These are phyloP conservation scores for Myocastor coypus DNA, from an alignment of 2,113 vertebrate genomes.

Conservation along the genomic window DNA sequence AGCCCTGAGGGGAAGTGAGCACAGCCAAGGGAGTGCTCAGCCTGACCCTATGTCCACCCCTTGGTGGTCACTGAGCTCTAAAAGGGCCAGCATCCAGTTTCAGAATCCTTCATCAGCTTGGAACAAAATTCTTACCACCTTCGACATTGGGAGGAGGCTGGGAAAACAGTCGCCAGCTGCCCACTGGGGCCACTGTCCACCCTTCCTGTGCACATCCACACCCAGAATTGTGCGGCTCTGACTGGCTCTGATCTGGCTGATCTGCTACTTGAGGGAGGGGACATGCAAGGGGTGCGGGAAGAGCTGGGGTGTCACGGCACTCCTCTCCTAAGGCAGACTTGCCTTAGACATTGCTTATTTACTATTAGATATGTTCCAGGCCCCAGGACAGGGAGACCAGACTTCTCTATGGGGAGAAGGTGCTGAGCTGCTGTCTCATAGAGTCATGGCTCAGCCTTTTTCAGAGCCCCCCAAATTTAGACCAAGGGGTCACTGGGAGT, in stretches of 20 bases:
- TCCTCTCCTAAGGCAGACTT: neutral
- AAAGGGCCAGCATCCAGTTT: neutral
- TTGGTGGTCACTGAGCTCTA: neutral
- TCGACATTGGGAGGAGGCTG: neutral
- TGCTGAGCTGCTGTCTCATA: neutral
- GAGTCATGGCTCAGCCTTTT: neutral
- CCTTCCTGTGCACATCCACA: neutral
- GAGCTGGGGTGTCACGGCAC: neutral
- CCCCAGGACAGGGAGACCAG: neutral
- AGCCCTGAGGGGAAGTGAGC: neutral
- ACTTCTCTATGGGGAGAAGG: neutral
- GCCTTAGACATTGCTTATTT: neutral
- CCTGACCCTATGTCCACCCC: neutral
- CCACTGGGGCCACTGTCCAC: neutral
- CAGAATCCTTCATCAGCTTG: neutral
- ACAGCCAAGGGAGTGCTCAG: neutral
- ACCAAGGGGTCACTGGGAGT: neutral
- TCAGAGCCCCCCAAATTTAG: neutral
- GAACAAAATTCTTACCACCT: neutral
- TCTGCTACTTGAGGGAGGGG: neutral
- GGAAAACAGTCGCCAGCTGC: neutral
- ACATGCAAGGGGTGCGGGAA: neutral
- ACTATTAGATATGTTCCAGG: neutral
- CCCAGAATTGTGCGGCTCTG: neutral
- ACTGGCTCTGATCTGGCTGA: neutral